These are phyloP conservation scores for Physeter macrocephalus DNA, from an alignment of 2,113 vertebrate genomes.

Conservation along the genomic window DNA sequence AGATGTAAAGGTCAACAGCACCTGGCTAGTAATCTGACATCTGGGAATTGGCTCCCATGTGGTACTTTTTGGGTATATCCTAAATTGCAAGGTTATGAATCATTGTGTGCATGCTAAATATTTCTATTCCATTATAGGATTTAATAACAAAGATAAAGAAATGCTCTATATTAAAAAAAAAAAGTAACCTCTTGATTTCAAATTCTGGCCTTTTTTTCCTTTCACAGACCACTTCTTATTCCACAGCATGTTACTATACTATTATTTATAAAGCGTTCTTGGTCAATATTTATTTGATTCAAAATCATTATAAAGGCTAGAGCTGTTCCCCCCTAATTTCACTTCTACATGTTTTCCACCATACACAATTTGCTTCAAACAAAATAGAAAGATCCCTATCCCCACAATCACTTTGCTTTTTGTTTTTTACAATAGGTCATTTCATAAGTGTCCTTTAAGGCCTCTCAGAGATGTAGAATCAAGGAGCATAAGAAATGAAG, in stretches of 20 bases:
- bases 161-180: background rate
- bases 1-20: background rate
- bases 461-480: background rate
- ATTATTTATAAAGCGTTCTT: background rate
- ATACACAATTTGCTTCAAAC: background rate
- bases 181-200: background rate
- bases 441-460: background rate
- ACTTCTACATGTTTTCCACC: background rate
- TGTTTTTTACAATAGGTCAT: background rate
- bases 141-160: background rate
- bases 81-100: background rate
- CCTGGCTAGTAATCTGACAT: background rate
- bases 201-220: background rate
- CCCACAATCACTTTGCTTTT: background rate
- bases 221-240: background rate
- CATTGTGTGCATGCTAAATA: background rate
- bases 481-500: background rate
- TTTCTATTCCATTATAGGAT: background rate
- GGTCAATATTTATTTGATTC: background rate
- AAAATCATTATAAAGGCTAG: background rate
- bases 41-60: background rate
- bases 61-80: background rate
- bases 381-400: background rate
- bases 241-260: background rate
- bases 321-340: background rate